Evolutionary conservation across 1,140 invertebrate species (phyloP).

Genomic region (Neodiprion virginianus): DNA sequence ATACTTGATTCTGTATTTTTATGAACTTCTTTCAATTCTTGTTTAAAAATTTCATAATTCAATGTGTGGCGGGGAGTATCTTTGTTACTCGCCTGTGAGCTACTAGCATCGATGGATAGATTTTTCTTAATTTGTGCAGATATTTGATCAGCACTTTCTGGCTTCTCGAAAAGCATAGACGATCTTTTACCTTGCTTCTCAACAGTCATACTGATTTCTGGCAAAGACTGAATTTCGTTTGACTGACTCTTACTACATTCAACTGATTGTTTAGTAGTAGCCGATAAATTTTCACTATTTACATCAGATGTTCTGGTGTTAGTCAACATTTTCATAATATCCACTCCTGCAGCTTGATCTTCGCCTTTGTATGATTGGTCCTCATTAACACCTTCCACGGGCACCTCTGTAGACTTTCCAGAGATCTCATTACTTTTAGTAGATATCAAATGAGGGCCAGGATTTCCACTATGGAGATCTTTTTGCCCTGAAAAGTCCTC

Average conservation of each 20-base stretch:
- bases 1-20: not conserved
- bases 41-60: not conserved
- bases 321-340: not conserved
- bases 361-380: not conserved
- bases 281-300: not conserved
- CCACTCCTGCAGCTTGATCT: not conserved
- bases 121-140: not conserved
- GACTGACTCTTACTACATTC: conserved; percentile 17
- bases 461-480: not conserved
- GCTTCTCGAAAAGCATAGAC: not conserved
- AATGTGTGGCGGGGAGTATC: not conserved
- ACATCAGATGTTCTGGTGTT: not conserved
- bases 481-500: not conserved
- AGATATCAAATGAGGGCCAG: not conserved
- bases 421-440: not conserved
- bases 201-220: not conserved
- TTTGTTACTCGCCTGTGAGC: not conserved
- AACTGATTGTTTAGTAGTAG: not conserved
- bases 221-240: not conserved
- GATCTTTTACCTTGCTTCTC: not conserved
- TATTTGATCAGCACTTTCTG: not conserved
- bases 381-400: not conserved
- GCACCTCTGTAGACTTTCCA: not conserved
- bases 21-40: not conserved
- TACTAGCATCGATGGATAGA: not conserved